Evolutionary conservation across 2,888 invertebrate genomes (phyloP).

Genomic region (Brenthis hecate): DNA sequence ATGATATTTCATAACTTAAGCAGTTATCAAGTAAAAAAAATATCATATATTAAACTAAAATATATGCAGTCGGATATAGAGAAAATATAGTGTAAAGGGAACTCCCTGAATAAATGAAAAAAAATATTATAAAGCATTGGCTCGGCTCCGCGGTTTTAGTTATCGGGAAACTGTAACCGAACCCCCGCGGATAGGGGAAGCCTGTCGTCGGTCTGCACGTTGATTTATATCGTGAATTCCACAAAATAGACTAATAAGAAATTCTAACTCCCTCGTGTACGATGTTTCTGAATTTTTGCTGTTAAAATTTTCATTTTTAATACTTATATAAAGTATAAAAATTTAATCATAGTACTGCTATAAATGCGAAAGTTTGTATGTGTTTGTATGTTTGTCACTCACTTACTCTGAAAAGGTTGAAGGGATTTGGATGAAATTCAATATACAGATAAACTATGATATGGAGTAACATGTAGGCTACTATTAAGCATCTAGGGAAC

Average conservation of each 20-base stretch:
- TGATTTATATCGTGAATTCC: slow-evolving; percentile 13
- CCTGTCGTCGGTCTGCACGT: slow-evolving; percentile 18
- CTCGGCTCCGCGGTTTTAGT: slow-evolving; percentile 16
- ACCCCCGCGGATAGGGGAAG: slow-evolving; percentile 18
- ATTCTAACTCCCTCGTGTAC: slow-evolving; percentile 1
- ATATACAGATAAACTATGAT: no score
- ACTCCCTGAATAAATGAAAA: slow-evolving; percentile 11
- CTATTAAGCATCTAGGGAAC: no score
- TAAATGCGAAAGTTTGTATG: no score
- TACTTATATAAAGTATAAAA: no score
- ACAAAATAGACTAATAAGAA: slow-evolving; percentile 1
- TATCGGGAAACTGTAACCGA: slow-evolving; percentile 20
- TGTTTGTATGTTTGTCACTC: no score
- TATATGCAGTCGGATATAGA: not conserved
- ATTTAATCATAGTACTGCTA: no score
- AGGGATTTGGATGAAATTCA: no score
- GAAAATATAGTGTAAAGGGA: not conserved
- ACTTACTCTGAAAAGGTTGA: no score
- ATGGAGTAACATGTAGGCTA: no score
- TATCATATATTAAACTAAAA: no score
- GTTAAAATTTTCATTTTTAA: not conserved
- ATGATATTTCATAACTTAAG: no score
- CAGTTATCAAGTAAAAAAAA: no score
- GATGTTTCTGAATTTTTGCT: not conserved
- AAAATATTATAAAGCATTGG: slow-evolving; percentile 10